Percentiles rank a stretch among this genome's conserved stretches.
Conservation (phyloP, 2,113 vertebrate species). For the Sterrhoptilus dennistouni region DNA sequence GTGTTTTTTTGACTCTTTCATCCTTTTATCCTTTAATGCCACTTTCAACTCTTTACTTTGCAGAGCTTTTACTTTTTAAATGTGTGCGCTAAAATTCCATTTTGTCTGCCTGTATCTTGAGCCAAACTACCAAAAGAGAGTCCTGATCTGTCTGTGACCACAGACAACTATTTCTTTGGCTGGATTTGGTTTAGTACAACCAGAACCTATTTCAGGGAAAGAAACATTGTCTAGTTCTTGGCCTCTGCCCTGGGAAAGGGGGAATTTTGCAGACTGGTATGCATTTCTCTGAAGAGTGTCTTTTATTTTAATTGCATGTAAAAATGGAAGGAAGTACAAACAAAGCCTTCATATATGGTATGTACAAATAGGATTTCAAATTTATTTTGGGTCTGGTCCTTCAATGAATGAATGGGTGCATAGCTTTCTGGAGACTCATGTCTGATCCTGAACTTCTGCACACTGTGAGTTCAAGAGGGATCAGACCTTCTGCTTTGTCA, state of each 20-base stretch:
- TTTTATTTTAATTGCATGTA: not conserved
- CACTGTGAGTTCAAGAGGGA: not conserved
- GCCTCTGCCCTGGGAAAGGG: slow-evolving; percentile 14
- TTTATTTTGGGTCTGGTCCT: not conserved
- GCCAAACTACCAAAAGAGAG: not conserved
- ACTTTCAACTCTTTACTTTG: not conserved
- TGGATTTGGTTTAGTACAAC: not conserved
- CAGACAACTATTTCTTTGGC: not conserved
- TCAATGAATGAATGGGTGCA: not conserved
- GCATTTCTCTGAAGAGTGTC: slow-evolving; percentile 15
- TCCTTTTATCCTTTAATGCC: not conserved
- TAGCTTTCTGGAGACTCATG: not conserved
- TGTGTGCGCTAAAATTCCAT: not conserved
- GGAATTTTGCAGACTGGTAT: slow-evolving; percentile 14
- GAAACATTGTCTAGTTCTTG: slow-evolving; percentile 42
- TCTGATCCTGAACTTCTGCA: not conserved
- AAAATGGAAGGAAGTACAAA: slow-evolving; percentile 37
- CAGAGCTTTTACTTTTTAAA: not conserved
- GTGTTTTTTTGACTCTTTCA: not conserved
- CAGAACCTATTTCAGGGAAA: not conserved
- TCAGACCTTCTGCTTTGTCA: not conserved
- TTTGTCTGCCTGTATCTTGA: not conserved
- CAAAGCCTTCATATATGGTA: slow-evolving; percentile 24
- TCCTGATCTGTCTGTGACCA: not conserved
- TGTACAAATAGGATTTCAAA: slow-evolving; percentile 17